Base-by-base conservation (phyloP, 2,113 vertebrate genomes). In the Alosa alosa region DNA sequence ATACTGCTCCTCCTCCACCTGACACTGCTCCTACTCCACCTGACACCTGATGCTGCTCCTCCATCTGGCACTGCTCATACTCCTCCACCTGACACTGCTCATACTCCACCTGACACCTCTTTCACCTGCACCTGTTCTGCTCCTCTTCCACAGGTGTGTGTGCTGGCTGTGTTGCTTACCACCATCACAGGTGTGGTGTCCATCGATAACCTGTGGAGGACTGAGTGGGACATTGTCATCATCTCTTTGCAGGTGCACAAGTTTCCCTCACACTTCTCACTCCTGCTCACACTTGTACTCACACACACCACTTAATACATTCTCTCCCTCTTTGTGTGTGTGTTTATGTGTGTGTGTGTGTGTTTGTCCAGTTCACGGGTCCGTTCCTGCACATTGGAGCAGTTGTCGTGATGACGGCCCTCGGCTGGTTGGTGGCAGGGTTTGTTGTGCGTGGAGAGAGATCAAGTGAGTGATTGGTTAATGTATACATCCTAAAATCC, bases 301-400 rank as follows among this genome's bases (percentile, higher is more conserved):
- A 75, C 68, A 75, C 31, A 75, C 68, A 75, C 68, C 25, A 75
- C 31, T 31, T 31, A 31, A 31, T 31, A 31, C 31, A 31, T 31
- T 31, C 31, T 31, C 31, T 31, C 31, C 31, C 31, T 31, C 31
- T 31, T 31, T 31, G 45, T 8, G 45, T 46, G 45, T 47, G 46
- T 11, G 46, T 47, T 7, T 47, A 8, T 47, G 46, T 82, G 5
- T 68, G 41, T 22, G 82, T 85, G 78, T 89, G n/a, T 82, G 18
- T 85, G 86, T 83, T 60, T 85, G 20, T 44, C 25, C 90, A 99
- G 98, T 97, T 96, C 86, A 99, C 97, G 18, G 97, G 97, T 4
- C 98, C 98, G 0, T 98, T 99, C 90, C 93, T 99, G 92, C 98
- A 99, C 85, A 91, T 99, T 22, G 97, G 96, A 64, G 97, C 96